Conservation (phyloP, 2,113 vertebrate genomes). For the Leucopsar rothschildi region DNA sequence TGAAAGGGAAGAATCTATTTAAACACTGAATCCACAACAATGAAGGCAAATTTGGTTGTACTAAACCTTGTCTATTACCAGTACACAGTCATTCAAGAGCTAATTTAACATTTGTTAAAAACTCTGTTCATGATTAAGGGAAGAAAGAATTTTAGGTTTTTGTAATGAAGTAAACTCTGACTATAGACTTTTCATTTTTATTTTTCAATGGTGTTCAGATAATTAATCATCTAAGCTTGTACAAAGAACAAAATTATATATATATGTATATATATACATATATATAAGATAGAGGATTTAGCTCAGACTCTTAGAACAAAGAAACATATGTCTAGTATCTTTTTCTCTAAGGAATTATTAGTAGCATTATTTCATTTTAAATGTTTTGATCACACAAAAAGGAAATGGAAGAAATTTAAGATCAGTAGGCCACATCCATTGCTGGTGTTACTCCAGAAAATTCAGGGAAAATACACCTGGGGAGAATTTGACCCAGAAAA, state of each 20-base stretch:
- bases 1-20: background rate
- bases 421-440: background rate
- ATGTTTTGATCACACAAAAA: background rate
- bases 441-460: background rate
- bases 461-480: background rate
- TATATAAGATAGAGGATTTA: background rate
- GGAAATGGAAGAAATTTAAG: background rate
- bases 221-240: background rate
- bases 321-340: background rate
- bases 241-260: background rate
- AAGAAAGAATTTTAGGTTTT: background rate
- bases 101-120: background rate
- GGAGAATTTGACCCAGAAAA: slow-evolving; percentile 44
- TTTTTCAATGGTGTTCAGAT: background rate
- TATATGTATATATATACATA: background rate
- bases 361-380: background rate
- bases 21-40: background rate
- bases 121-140: background rate
- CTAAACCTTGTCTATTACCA: background rate
- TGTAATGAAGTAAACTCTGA: background rate
- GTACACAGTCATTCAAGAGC: background rate
- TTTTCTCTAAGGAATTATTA: background rate
- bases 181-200: background rate
- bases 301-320: background rate
- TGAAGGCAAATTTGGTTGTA: background rate